Evolutionary conservation across 1,140 invertebrate genomes (phyloP).

Genomic region (Drosophila pandora): DNA sequence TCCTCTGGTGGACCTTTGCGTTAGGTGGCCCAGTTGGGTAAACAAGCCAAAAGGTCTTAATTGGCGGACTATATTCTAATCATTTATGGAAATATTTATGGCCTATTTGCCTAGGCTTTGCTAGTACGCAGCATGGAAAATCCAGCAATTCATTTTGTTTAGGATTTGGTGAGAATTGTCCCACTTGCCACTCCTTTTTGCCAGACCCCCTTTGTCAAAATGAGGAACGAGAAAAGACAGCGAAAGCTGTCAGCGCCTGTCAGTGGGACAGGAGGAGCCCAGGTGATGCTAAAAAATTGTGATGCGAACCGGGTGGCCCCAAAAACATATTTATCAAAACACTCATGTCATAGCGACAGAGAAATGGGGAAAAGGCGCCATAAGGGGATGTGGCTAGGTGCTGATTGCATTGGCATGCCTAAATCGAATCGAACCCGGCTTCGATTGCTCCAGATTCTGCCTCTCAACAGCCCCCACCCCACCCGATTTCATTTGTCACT

Average conservation of each 20-base stretch:
- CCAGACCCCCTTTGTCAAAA: slow-evolving; percentile 22
- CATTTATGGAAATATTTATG: too few species aligned
- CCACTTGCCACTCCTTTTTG: slow-evolving; percentile 41
- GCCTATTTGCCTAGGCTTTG: too few species aligned
- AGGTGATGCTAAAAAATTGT: slow-evolving; percentile 47
- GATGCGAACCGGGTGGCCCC: slow-evolving; percentile 39
- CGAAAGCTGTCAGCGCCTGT: neutral
- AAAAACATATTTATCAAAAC: slow-evolving; percentile 59
- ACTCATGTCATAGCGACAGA: slow-evolving; percentile 48
- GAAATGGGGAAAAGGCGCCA: neutral
- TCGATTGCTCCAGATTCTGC: slow-evolving; percentile 37
- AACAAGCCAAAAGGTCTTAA: too few species aligned
- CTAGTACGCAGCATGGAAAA: too few species aligned
- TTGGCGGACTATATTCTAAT: too few species aligned
- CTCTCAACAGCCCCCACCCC: slow-evolving; percentile 31
- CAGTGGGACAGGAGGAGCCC: neutral
- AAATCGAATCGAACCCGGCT: slow-evolving; percentile 31
- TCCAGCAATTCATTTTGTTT: too few species aligned
- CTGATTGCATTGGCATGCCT: slow-evolving; percentile 56
- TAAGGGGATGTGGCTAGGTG: slow-evolving; percentile 43
- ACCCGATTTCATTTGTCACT: slow-evolving; percentile 46
- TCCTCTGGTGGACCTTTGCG: too few species aligned
- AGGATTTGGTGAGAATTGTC: slow-evolving; percentile 33
- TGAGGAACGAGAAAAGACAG: slow-evolving; percentile 20
- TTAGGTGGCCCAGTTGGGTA: too few species aligned